Percentiles rank a stretch among this genome's conserved stretches.
phyloP scores from a whole-genome alignment of 2,113 vertebrate genomes.

The Rhinolophus ferrumequinum region DNA sequence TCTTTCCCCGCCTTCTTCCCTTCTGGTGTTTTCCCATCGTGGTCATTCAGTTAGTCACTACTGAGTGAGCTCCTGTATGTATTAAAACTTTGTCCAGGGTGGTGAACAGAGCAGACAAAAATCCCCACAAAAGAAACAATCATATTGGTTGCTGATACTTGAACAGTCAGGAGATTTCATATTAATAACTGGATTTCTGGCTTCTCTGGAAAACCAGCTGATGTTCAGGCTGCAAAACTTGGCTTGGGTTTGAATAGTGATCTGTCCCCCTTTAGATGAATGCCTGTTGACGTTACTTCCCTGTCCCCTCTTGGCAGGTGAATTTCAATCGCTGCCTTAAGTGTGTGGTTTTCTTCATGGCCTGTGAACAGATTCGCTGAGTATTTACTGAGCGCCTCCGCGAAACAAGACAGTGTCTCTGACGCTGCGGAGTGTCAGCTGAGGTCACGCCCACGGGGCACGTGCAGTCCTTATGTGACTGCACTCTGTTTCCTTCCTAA shows the following conservation, averaged over 20 bases:
- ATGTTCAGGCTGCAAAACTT: neutral
- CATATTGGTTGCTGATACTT: neutral
- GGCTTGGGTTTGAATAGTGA: neutral
- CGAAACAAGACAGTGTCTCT: neutral
- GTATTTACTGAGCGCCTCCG: neutral
- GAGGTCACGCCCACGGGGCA: fast-evolving
- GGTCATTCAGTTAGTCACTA: neutral
- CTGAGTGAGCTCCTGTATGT: no score
- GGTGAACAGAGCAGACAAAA: neutral
- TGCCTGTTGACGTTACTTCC: neutral
- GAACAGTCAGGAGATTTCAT: neutral
- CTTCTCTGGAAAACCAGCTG: neutral
- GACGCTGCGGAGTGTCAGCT: neutral
- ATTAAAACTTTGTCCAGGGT: neutral
- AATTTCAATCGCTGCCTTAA: neutral
- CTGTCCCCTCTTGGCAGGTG: neutral
- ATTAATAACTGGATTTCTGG: neutral
- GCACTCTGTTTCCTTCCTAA: neutral
- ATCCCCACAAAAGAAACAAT: neutral
- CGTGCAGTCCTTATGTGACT: neutral
- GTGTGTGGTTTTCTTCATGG: neutral
- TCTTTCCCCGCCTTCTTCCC: neutral
- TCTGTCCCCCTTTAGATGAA: neutral
- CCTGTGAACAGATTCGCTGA: neutral
- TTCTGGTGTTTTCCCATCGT: neutral